Conservation (phyloP, 2,797 vertebrate genomes). For the Scleropages formosus region DNA sequence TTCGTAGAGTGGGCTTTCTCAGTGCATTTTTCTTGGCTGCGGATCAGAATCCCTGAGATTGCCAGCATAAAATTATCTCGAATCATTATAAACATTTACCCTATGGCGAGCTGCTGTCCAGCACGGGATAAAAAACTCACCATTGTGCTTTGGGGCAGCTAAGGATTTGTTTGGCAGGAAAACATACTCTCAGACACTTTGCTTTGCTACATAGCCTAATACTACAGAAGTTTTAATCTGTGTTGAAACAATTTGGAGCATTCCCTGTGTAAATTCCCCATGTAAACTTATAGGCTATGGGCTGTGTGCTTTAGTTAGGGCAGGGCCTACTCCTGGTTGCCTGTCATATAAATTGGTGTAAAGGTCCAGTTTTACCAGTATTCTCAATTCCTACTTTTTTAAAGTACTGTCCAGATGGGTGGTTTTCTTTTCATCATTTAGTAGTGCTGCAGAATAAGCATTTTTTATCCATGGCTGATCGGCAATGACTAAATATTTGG, state of each 20-base stretch:
- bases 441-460: constrained; percentile 42
- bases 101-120: too few relatives aligned
- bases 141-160: background rate
- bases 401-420: constrained; percentile 33
- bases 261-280: background rate
- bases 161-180: background rate
- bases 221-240: background rate
- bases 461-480: constrained; percentile 34
- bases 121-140: background rate
- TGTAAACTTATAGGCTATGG: too few relatives aligned
- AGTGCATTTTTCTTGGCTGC: background rate
- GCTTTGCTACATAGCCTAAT: background rate
- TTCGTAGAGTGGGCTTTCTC: too few relatives aligned
- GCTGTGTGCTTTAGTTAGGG: background rate
- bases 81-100: too few relatives aligned
- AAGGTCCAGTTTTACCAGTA: background rate
- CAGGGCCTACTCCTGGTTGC: background rate
- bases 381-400: constrained; percentile 6
- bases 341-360: background rate
- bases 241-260: background rate
- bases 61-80: too few relatives aligned
- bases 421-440: constrained; percentile 54
- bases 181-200: background rate
- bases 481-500: constrained; percentile 36
- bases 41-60: too few relatives aligned